These are phyloP conservation scores for Oxycera nigricornis DNA, from an alignment of 2,888 invertebrate species.

Conservation along the genomic window DNA sequence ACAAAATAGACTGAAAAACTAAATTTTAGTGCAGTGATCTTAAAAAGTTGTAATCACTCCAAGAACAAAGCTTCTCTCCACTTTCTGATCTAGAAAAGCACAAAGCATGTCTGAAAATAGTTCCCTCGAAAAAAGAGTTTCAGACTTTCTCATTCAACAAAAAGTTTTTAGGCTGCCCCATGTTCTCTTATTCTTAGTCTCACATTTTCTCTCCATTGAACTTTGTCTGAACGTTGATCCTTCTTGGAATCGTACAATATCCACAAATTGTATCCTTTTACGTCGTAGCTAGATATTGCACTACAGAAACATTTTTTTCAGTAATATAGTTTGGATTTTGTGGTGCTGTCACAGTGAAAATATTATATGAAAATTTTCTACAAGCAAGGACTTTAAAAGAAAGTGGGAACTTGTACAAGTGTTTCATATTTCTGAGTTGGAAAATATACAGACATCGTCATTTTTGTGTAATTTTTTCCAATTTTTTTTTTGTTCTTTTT, in stretches of 20 bases:
- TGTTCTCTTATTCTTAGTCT: neutral
- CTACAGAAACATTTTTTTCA: neutral
- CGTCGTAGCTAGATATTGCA: neutral
- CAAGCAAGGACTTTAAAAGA: neutral
- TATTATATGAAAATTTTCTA: neutral
- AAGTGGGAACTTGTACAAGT: conserved; percentile 20
- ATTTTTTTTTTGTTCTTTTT: neutral
- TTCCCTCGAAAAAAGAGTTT: neutral
- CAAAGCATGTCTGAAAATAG: too few species aligned
- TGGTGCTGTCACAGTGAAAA: neutral
- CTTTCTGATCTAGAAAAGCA: neutral
- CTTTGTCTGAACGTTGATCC: conserved; percentile 37
- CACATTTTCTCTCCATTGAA: neutral
- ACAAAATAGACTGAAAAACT: too few species aligned
- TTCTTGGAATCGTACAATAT: neutral
- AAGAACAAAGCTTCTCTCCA: neutral
- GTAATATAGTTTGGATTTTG: neutral
- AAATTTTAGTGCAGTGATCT: too few species aligned
- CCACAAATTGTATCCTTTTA: neutral
- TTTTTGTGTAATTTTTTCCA: neutral
- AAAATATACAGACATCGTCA: neutral
- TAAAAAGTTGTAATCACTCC: too few species aligned
- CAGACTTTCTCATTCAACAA: neutral
- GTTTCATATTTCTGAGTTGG: conserved; percentile 2
- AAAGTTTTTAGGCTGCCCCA: neutral